phyloP scores from a whole-genome alignment of 2,797 vertebrate genomes.

The Apogon hyalosoma region DNA sequence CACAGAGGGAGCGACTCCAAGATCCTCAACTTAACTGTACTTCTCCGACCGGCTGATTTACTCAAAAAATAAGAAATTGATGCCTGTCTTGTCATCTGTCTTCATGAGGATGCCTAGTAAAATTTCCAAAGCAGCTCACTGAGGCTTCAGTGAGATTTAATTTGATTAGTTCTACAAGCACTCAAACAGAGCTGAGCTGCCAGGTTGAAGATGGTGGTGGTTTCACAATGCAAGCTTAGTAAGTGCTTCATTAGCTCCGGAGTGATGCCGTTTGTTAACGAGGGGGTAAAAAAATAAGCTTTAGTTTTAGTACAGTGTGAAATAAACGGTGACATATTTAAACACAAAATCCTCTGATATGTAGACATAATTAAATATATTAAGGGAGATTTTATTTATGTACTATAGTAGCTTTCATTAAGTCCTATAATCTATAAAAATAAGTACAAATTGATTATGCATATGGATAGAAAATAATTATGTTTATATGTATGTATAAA shows the following conservation, averaged over 20 bases:
- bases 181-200: slow-evolving; percentile 71
- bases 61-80: slow-evolving; percentile 36
- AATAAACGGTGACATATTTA: slow-evolving; percentile 66
- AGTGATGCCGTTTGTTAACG: slow-evolving; percentile 56
- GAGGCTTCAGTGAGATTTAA: slow-evolving; percentile 58
- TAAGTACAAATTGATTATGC: slow-evolving; percentile 86
- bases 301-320: slow-evolving; percentile 55
- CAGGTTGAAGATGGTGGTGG: slow-evolving; percentile 64
- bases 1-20: slow-evolving; percentile 62
- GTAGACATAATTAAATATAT: slow-evolving; percentile 63
- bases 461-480: slow-evolving; percentile 85
- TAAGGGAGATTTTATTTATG: slow-evolving; percentile 36
- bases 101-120: slow-evolving; percentile 45
- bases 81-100: slow-evolving; percentile 25
- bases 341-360: slow-evolving; percentile 76
- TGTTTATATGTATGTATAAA: slow-evolving; percentile 77
- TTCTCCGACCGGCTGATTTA: slow-evolving; percentile 47
- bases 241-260: slow-evolving; percentile 52
- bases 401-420: slow-evolving; percentile 51
- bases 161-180: slow-evolving; percentile 64
- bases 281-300: slow-evolving; percentile 64
- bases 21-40: slow-evolving; percentile 51
- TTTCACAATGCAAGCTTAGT: slow-evolving; percentile 61
- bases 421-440: slow-evolving; percentile 81
- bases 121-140: slow-evolving; percentile 48